Conservation (phyloP, 2,797 vertebrate genomes). For the Thunnus albacares region DNA sequence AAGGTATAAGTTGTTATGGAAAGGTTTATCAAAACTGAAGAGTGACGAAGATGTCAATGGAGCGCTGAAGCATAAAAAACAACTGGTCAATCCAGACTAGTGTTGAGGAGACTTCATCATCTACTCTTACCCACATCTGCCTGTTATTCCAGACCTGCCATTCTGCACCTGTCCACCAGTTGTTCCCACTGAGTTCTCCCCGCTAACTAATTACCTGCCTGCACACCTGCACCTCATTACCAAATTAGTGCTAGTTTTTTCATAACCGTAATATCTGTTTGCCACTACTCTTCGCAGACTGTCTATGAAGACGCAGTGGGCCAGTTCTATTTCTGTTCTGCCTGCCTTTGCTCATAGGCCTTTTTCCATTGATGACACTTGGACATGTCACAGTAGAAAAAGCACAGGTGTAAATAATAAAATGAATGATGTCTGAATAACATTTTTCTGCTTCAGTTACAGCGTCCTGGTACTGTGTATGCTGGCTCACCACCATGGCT, state of each 20-base stretch:
- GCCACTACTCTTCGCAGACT: background rate
- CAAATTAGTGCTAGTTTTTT: background rate
- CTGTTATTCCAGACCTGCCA: background rate
- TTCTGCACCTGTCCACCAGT: background rate
- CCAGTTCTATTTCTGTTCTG: too few species aligned
- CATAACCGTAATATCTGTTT: background rate
- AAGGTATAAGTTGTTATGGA: background rate
- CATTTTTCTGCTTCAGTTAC: too few species aligned
- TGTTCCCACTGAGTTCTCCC: background rate
- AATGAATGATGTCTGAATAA: too few species aligned
- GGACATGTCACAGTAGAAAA: too few species aligned
- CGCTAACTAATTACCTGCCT: too few species aligned
- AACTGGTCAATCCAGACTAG: background rate
- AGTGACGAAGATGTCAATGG: background rate
- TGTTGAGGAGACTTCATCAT: background rate
- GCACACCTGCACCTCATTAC: background rate
- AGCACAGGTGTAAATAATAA: too few species aligned
- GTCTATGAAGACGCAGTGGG: background rate
- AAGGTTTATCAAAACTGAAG: background rate
- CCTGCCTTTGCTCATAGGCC: background rate
- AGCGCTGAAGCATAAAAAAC: background rate
- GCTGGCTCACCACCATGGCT: too few species aligned
- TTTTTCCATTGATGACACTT: too few species aligned
- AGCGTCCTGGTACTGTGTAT: too few species aligned
- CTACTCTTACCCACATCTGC: background rate